Evolutionary conservation across 2,888 invertebrate genomes (phyloP), one percentile per base, ranked within the genome.

Genomic region (Cosmia pyralina): DNA sequence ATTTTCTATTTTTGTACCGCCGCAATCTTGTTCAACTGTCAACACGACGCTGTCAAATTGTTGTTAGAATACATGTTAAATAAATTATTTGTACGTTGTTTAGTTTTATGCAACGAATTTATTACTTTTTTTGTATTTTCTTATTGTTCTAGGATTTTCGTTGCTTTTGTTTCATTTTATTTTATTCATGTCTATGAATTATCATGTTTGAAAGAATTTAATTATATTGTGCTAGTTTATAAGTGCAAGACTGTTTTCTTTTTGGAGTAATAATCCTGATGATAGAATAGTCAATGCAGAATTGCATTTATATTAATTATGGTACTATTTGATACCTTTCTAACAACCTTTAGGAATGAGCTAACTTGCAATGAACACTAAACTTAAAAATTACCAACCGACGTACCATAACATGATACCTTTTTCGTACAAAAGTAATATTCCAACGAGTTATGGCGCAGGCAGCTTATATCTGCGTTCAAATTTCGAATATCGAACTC

Each of bases 101-200:
- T 84, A 82, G 80, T 87, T 88, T 83, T 86, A 87, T 85, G 86
- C 88, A 89, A 89, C 89, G 90, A 91, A 89, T 88, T 85, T 82
- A 75, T 83, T 69, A 75, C 44, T 77, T 76, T 77, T 78, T 82
- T 79, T 78, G 59, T 82, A 72, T 68, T 78, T 78, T 79, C 72
- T 74, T 63, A 79, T 75, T 74, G 57, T 64, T 71, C 46, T 62
- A 55, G 53, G 17, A 52, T 15, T 55, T 63, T 55, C 34, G 57
- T 84, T 81, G 67, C 48, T 46, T 7, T 48, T 52, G 38, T 69
- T 28, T 57, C 2, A n/a, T 58, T 52, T 55, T 58, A 58, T 60
- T 60, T 19, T 17, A 22, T 55, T 60, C 58, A 15, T 34, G 28
- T 52, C 34, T 68, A 34, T 72, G 22, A 46, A 55, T 50, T 63